Percentiles rank a stretch among this genome's conserved stretches.
Evolutionary conservation across 1,140 invertebrate species (phyloP).

Genomic region (Heliconius congener): DNA sequence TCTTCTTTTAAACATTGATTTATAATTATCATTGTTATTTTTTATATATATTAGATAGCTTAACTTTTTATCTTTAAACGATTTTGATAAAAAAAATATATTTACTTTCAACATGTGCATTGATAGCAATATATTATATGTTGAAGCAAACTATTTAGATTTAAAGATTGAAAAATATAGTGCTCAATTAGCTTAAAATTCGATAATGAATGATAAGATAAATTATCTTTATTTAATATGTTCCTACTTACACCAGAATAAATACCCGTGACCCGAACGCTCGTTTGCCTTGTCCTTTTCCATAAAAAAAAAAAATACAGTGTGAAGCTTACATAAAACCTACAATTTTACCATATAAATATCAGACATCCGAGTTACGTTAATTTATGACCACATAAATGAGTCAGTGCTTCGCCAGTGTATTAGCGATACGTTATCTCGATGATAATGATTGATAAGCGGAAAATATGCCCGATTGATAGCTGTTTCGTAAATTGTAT

Average conservation of each 20-base stretch:
- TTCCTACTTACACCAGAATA: too few species aligned
- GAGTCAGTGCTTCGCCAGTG: conserved; percentile 25
- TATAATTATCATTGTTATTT: not conserved
- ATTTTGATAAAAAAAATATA: not conserved
- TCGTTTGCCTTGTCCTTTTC: too few species aligned
- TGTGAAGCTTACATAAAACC: not conserved
- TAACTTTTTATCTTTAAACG: not conserved
- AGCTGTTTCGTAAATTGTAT: conserved; percentile 12
- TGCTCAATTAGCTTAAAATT: not conserved
- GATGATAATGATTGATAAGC: conserved; percentile 33
- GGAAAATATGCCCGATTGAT: conserved; percentile 15
- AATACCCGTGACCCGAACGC: too few species aligned
- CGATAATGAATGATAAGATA: not conserved
- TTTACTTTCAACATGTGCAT: too few species aligned
- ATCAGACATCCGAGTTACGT: not conserved
- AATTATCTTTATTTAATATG: too few species aligned
- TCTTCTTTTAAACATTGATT: not conserved
- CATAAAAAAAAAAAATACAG: too few species aligned
- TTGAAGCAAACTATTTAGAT: too few species aligned
- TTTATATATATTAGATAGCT: not conserved
- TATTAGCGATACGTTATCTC: conserved; percentile 43
- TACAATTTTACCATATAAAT: not conserved
- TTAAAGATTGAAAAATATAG: too few species aligned
- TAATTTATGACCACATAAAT: not conserved
- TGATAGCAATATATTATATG: too few species aligned